These are phyloP conservation scores for Conops quadrifasciatus DNA, from an alignment of 2,888 invertebrate genomes.

Conservation along the genomic window DNA sequence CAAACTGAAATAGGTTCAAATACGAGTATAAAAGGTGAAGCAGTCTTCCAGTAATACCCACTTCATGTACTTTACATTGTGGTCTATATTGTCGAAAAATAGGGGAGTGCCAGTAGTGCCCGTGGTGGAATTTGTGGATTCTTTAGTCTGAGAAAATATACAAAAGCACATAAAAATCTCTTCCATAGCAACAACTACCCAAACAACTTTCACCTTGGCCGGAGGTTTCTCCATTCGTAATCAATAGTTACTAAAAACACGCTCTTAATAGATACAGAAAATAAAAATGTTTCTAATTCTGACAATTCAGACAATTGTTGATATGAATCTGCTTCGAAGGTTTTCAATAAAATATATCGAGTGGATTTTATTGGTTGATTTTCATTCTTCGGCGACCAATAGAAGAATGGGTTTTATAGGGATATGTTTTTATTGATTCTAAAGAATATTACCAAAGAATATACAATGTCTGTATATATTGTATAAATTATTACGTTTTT, in stretches of 20 bases:
- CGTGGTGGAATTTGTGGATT: conserved; percentile 44
- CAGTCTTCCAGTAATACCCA: conserved; percentile 36
- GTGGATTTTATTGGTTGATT: no score
- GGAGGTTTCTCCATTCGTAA: conserved; percentile 39
- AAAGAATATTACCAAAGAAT: no score
- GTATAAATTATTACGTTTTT: no score
- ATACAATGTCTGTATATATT: no score
- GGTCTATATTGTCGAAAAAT: conserved; percentile 41
- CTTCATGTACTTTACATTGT: conserved; percentile 46
- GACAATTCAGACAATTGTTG: no score
- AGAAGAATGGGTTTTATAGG: no score
- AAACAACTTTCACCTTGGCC: conserved; percentile 33
- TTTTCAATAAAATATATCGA: no score
- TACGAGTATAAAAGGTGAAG: not conserved
- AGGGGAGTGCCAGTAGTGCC: conserved; percentile 41
- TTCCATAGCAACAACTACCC: no score
- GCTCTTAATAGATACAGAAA: conserved; percentile 30
- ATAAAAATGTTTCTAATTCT: conserved; percentile 38
- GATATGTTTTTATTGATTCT: no score
- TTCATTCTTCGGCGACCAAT: no score
- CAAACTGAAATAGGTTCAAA: conserved; percentile 37
- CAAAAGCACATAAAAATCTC: conserved; percentile 28
- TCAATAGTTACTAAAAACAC: conserved; percentile 28
- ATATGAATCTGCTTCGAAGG: no score
- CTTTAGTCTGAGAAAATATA: conserved; percentile 41